Evolutionary conservation across 2,113 vertebrate species (phyloP).

Genomic region (Craseonycteris thonglongyai): DNA sequence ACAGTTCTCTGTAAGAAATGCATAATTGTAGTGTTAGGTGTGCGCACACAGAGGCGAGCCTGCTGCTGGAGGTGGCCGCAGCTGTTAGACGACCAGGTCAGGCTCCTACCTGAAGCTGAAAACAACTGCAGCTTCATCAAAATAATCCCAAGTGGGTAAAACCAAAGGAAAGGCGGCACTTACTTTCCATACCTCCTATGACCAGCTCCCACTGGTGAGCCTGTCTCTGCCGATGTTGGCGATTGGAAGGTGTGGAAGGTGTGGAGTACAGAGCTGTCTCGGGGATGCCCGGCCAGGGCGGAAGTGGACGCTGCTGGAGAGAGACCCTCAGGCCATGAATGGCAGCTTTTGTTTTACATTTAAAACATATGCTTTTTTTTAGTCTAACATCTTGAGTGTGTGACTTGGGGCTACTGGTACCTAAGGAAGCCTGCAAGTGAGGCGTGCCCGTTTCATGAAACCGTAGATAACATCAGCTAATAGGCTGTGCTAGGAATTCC

Average conservation of each 20-base stretch:
- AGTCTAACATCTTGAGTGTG: background rate
- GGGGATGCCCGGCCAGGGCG: background rate
- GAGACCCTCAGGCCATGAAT: background rate
- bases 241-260: background rate
- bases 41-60: background rate
- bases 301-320: conserved; percentile 16
- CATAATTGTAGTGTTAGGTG: background rate
- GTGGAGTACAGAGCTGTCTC: background rate
- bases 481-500: background rate
- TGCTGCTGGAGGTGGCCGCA: background rate
- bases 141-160: background rate
- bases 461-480: background rate
- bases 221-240: background rate
- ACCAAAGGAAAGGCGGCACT: background rate
- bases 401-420: background rate
- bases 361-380: conserved; percentile 22
- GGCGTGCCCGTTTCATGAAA: background rate
- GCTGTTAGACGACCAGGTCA: background rate
- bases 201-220: background rate
- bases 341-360: background rate
- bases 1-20: background rate
- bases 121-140: background rate
- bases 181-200: background rate
- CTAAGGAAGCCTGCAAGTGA: background rate
- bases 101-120: background rate